These are phyloP conservation scores for Aphelenchoides fujianensis DNA, from an alignment of 1,140 invertebrate genomes.

Conservation along the genomic window DNA sequence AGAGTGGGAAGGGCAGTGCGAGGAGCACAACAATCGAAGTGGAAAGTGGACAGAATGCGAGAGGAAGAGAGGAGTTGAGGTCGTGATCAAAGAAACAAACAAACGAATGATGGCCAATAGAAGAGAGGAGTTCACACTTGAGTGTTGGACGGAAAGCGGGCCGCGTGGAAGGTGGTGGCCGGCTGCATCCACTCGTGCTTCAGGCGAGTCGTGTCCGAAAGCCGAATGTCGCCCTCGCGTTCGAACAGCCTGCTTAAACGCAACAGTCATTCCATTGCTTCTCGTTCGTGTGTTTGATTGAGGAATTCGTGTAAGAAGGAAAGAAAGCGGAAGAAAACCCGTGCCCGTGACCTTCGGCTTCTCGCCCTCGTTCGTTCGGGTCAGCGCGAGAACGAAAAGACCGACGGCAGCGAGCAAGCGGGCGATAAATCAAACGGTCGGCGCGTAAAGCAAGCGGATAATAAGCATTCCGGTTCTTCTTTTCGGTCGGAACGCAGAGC, in stretches of 20 bases:
- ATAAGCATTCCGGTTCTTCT: background rate
- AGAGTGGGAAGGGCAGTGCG: background rate
- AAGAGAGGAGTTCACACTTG: conserved; percentile 27
- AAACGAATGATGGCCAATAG: conserved; percentile 2
- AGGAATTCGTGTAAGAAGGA: no score
- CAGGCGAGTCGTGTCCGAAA: conserved; percentile 12
- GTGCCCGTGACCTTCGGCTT: no score
- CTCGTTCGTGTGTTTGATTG: no score
- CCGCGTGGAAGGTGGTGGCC: background rate
- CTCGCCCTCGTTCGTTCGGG: no score
- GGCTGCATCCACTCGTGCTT: conserved; percentile 11
- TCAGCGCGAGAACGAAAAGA: background rate
- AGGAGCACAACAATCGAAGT: background rate
- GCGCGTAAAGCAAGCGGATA: background rate
- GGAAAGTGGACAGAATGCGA: conserved; percentile 16
- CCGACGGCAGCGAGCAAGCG: background rate
- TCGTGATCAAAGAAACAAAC: conserved; percentile 15
- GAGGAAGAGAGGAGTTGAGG: conserved; percentile 1
- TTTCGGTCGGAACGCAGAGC: background rate
- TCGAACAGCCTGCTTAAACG: conserved; percentile 21
- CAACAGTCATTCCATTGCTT: background rate
- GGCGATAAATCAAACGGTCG: background rate
- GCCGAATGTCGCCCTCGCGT: conserved; percentile 15
- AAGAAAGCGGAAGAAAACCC: background rate
- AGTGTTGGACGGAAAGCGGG: conserved; percentile 31